Base-by-base conservation (phyloP, 2,888 invertebrate genomes). In the Harpalus rufipes region DNA sequence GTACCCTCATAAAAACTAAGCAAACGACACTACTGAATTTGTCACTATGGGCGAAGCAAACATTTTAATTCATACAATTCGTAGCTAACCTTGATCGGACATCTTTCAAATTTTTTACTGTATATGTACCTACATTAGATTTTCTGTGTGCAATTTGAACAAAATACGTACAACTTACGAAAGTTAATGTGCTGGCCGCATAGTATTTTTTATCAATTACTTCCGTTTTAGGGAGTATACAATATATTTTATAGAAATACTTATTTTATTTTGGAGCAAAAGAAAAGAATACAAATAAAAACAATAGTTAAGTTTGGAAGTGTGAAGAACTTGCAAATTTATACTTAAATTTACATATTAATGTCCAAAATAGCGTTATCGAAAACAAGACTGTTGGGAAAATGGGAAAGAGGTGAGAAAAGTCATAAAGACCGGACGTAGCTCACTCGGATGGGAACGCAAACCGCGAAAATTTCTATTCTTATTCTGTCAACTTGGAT, bases 271-370 rank as follows among this genome's bases (percentile, higher is more conserved):
- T 63, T 8, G 51, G 25, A 76, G 51, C 56, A 76, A 76, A 76
- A 25, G 56, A 76, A 21, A 76, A 44, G 32, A 78, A 78, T 78
- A 59, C 58, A 78, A 78, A 59, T 78, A 32, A 78, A n/a, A 78
- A 78, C 58, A 78, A 56, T 56, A 78, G 18, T 63, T 63, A 21
- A 74, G 51, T 74, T 74, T 74, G 44, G 74, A 74, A 51, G 51
- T 51, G 68, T 68, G 21, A 81, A 82, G 74, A 82, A 72, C 72
- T 82, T 65, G 72, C 39, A 68, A 82, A 82, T 72, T 82, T 68
- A 72, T 72, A 82, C 14, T 32, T 56, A 72, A 82, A 82, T 82
- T 82, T 82, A 82, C 82, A 82, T 82, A 82, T 82, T 82, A 82
- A 72, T 82, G 74, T 39, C 81, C 68, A 56, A 61, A 72, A 58